A percentile compares a stretch with the other conserved stretches of the same genome.
phyloP scores from a whole-genome alignment of 1,140 invertebrate species.

The Stratiolaelaps scimitus region DNA sequence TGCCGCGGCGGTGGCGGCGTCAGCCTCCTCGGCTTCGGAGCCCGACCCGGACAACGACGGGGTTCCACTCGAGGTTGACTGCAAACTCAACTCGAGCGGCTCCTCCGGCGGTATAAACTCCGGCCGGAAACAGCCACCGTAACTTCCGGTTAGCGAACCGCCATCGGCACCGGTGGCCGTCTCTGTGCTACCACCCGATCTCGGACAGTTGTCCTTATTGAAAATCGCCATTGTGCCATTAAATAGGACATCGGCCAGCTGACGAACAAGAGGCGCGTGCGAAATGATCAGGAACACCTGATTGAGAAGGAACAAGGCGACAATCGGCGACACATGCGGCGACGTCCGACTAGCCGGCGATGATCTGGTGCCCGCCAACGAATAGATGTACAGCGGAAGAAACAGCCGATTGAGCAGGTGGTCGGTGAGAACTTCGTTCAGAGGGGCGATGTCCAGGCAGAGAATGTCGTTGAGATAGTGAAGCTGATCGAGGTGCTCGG shows the following conservation, averaged over 20 bases:
- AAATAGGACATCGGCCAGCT: conserved; percentile 73
- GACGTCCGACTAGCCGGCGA: neutral
- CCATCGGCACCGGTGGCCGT: neutral
- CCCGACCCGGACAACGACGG: neutral
- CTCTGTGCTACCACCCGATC: neutral
- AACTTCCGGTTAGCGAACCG: neutral
- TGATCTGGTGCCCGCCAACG: conserved; percentile 45
- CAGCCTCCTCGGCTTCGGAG: neutral
- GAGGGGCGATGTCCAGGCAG: conserved; percentile 71
- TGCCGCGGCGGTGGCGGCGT: too few relatives aligned
- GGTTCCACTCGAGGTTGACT: neutral
- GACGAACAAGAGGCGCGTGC: conserved; percentile 71
- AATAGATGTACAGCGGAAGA: conserved; percentile 87
- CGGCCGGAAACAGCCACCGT: conserved; percentile 31
- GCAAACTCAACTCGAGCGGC: conserved; percentile 23
- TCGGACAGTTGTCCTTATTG: conserved; percentile 27
- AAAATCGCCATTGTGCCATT: conserved; percentile 46
- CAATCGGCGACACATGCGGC: neutral
- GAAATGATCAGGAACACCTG: conserved; percentile 89
- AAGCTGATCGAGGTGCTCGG: conserved; percentile 91
- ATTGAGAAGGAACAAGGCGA: conserved; percentile 65
- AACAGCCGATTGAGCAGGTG: conserved; percentile 83
- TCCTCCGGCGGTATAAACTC: conserved; percentile 25
- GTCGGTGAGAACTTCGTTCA: conserved; percentile 90
- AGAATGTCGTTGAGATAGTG: conserved; percentile 97